These are phyloP conservation scores for Cremastinae sp. DNA, from an alignment of 2,888 invertebrate genomes.

Conservation along the genomic window DNA sequence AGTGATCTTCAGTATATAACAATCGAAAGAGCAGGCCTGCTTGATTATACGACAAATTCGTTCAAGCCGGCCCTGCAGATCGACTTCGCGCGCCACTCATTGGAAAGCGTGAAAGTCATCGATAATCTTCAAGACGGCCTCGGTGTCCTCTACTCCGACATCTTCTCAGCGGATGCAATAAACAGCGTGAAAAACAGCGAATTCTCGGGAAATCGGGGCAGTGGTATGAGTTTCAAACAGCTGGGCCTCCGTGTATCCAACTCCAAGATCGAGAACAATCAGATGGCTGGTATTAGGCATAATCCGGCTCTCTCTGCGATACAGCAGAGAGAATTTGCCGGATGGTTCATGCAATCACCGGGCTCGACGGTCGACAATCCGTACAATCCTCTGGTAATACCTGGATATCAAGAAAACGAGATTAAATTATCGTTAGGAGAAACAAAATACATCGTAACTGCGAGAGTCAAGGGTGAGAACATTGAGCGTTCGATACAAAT, in stretches of 20 bases:
- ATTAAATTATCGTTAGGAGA: conserved; percentile 85
- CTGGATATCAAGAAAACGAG: conserved; percentile 83
- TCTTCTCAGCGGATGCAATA: conserved; percentile 91
- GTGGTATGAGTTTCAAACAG: conserved; percentile 94
- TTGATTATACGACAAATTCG: conserved; percentile 93
- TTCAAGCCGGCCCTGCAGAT: conserved; percentile 95
- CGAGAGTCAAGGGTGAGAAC: conserved; percentile 82
- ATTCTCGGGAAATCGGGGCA: conserved; percentile 91
- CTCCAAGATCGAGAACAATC: conserved; percentile 91
- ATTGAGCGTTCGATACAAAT: conserved; percentile 73
- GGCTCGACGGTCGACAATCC: conserved; percentile 87
- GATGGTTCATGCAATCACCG: conserved; percentile 90
- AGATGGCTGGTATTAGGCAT: conserved; percentile 93
- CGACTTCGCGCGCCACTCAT: conserved; percentile 90
- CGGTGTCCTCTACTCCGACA: conserved; percentile 96
- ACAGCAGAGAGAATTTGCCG: conserved; percentile 94
- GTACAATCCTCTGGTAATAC: conserved; percentile 88
- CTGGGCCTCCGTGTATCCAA: conserved; percentile 90
- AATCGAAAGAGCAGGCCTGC: conserved; percentile 94
- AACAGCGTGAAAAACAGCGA: conserved; percentile 92
- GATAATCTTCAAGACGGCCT: conserved; percentile 96
- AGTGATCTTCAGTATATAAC: conserved; percentile 93
- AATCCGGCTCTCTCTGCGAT: conserved; percentile 92
- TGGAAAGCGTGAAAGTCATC: conserved; percentile 89
- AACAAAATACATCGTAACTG: conserved; percentile 90